A percentile compares a stretch with the other conserved stretches of the same genome.
Evolutionary conservation across 2,113 vertebrate genomes (phyloP).

Genomic region (Nothobranchius furzeri): DNA sequence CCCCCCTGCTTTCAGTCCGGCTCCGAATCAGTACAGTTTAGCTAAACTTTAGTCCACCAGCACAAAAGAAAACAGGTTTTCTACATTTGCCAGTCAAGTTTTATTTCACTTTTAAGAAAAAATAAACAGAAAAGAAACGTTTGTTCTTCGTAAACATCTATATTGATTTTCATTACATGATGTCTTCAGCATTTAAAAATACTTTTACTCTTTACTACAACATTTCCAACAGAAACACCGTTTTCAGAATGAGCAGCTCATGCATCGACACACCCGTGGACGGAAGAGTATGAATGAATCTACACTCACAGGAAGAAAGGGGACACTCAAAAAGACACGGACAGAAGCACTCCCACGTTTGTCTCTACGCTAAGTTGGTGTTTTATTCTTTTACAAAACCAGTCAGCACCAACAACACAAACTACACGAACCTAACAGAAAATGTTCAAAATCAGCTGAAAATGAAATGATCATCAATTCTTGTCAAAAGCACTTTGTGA

Average conservation of each 20-base stretch:
- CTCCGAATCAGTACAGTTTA: too few species aligned
- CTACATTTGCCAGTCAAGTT: slow-evolving; percentile 51
- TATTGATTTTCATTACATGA: slow-evolving; percentile 57
- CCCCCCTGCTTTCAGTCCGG: too few species aligned
- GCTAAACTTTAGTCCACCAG: too few species aligned
- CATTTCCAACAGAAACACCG: slow-evolving; percentile 69
- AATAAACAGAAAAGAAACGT: slow-evolving; percentile 50
- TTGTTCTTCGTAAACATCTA: slow-evolving; percentile 76
- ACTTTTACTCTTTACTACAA: slow-evolving; percentile 66
- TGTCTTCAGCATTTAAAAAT: slow-evolving; percentile 69
- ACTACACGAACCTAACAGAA: slow-evolving; percentile 25
- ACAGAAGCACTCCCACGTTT: slow-evolving; percentile 25
- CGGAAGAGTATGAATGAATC: slow-evolving; percentile 35
- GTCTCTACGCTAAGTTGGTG: slow-evolving; percentile 2
- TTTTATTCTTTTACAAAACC: slow-evolving; percentile 33
- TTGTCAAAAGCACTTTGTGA: slow-evolving; percentile 71
- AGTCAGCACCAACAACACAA: slow-evolving; percentile 35
- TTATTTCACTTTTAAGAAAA: slow-evolving; percentile 70
- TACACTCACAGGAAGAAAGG: neutral
- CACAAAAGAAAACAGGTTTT: neutral
- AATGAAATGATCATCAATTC: slow-evolving; percentile 17
- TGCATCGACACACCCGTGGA: slow-evolving; percentile 68
- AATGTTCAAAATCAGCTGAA: slow-evolving; percentile 32
- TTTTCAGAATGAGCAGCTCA: slow-evolving; percentile 66
- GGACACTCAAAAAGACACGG: slow-evolving; percentile 7